Evolutionary conservation across 37 sponge, comb jelly and placozoan species (phyloP), one percentile per base, ranked within the genome.

Genomic region (Ianthella basta): DNA sequence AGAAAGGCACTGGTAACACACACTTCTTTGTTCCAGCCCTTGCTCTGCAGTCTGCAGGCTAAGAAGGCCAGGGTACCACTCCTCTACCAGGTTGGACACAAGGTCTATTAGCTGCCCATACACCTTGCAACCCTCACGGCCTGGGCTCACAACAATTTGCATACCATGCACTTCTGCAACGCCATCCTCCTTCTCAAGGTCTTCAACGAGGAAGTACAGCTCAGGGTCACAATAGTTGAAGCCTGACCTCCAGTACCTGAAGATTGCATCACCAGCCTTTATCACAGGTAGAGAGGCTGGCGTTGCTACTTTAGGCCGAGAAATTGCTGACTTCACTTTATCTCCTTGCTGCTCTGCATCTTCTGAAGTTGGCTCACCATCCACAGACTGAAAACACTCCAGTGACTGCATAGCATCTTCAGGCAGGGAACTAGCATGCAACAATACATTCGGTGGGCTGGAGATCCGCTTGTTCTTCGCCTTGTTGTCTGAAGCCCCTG

Each of bases 1-100:
- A 23, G 36, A 53, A 1, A 27, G 34, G 63, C 93, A 92, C 74
- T 79, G 82, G 35, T 55, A 68, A 65, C 93, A 92, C 19, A 84
- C 79, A 6, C 70, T 61, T 27, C 55, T 72, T 34, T 90, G 90
- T 29, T 83, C 60, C 10, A 87, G 73, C 29, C 80, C 72, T 0
- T 38, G 25, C 81, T 30, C 40, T 34, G 61, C 15, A 44, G 50
- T 44, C 50, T 44, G 50, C 50, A 10, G 50, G 50, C 50, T 10
- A 44, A 44, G 50, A 44, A 93, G 69, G 3, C 91, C 94, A 40
- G 94, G 94, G 59, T 88, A 93, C 94, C 90, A 93, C 30, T 90
- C 88, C 34, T 35, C 33, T 16, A 84, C 68, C 54, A 93, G 88
- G 30, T 89, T 56, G 34, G 84, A 50, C 0, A 90, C 81, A 36